Conservation (phyloP, 2,797 vertebrate species). For the Odontamblyopus rebecca region DNA sequence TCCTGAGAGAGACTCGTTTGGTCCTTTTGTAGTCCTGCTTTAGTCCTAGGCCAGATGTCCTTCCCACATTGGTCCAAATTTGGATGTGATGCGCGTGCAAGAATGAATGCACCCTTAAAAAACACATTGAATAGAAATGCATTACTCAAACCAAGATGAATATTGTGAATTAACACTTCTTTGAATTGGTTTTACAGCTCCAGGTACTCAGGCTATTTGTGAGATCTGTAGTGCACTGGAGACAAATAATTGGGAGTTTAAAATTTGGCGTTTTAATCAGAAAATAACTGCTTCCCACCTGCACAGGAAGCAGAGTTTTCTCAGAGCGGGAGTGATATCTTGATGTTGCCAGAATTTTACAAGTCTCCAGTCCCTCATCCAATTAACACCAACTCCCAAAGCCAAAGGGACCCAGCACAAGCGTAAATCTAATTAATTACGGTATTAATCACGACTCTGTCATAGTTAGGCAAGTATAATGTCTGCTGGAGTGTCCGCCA, state of each 20-base stretch:
- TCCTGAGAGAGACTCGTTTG: not conserved
- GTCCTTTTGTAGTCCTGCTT: not conserved
- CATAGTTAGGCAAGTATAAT: not conserved
- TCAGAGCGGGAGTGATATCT: constrained; percentile 4
- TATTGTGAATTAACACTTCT: no score
- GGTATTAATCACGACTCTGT: not conserved
- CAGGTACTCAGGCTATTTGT: not conserved
- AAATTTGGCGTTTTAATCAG: constrained; percentile 2
- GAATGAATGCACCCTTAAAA: no score
- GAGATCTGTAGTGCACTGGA: not conserved
- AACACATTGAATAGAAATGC: no score
- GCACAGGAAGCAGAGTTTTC: not conserved
- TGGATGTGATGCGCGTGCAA: no score
- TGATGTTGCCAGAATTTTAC: not conserved
- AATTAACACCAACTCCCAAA: not conserved
- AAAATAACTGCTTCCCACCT: constrained; percentile 17
- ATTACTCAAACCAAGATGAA: no score
- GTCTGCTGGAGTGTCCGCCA: not conserved
- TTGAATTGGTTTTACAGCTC: not conserved
- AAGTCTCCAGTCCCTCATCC: not conserved
- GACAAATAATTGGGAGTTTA: not conserved
- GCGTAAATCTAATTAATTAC: not conserved
- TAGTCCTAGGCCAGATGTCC: not conserved
- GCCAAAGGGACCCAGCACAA: not conserved
- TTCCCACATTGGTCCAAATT: no score